These are phyloP conservation scores for Apoda limacodes DNA, from an alignment of 2,888 invertebrate species.

Conservation along the genomic window DNA sequence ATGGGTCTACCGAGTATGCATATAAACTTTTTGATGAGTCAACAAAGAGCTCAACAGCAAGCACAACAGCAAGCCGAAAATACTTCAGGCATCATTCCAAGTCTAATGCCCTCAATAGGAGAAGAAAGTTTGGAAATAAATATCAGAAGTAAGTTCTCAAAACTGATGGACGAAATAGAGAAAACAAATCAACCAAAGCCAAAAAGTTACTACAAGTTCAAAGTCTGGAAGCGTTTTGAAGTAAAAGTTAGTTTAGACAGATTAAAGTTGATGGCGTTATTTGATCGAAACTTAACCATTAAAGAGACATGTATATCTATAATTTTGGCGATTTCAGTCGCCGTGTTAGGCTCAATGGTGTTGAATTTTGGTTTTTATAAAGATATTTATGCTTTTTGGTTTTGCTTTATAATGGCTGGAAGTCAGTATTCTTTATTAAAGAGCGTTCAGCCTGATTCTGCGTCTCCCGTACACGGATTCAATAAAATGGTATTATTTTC, in stretches of 20 bases:
- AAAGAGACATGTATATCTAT: conserved; percentile 86
- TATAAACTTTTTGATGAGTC: conserved; percentile 55
- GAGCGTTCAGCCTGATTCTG: conserved; percentile 98
- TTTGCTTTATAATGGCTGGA: conserved; percentile 97
- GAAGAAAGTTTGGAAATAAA: conserved; percentile 69
- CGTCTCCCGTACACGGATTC: conserved; percentile 98
- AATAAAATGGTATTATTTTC: conserved; percentile 95
- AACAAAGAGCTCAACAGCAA: conserved; percentile 47
- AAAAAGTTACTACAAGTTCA: conserved; percentile 80
- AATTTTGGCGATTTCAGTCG: conserved; percentile 85
- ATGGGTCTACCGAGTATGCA: conserved; percentile 65
- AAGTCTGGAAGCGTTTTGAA: conserved; percentile 72
- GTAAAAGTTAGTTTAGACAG: conserved; percentile 93
- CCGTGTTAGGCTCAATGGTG: conserved; percentile 85
- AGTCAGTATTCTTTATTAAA: conserved; percentile 97
- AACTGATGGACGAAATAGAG: conserved; percentile 67
- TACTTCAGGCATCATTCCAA: conserved; percentile 42
- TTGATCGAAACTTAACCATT: conserved; percentile 91
- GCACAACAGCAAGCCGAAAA: conserved; percentile 39
- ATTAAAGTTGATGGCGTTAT: conserved; percentile 88
- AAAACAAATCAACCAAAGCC: conserved; percentile 65
- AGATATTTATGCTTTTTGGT: conserved; percentile 93
- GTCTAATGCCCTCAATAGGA: conserved; percentile 63
- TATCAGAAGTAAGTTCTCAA: conserved; percentile 65
- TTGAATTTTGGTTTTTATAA: conserved; percentile 88